Conservation (phyloP, 2,113 vertebrate species). For the Tor tambroides region DNA sequence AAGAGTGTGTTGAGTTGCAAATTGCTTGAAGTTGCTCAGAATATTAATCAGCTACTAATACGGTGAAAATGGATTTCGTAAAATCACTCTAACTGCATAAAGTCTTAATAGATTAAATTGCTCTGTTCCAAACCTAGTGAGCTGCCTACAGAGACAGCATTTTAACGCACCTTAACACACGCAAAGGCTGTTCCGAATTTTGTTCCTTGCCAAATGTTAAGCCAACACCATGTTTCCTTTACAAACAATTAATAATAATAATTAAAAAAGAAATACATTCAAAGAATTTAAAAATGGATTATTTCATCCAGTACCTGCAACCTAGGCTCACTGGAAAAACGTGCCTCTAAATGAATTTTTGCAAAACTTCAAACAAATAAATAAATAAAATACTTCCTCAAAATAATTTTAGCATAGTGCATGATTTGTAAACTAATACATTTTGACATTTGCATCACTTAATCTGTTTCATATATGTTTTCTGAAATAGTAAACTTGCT, state of each 20-base stretch:
- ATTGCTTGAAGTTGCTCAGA: constrained; percentile 34
- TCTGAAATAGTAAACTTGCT: too few relatives aligned
- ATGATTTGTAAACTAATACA: not conserved
- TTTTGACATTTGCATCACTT: not conserved
- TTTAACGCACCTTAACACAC: not conserved
- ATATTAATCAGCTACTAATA: constrained; percentile 39
- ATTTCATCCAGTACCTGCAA: too few relatives aligned
- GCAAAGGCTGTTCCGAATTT: not conserved
- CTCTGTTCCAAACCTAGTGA: not conserved
- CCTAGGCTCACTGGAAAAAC: too few relatives aligned
- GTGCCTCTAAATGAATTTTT: too few relatives aligned
- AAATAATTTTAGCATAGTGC: not conserved
- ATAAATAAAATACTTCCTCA: too few relatives aligned
- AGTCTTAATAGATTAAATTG: constrained; percentile 6
- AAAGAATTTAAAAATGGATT: not conserved
- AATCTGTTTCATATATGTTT: not conserved
- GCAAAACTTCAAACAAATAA: too few relatives aligned
- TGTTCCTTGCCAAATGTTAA: not conserved
- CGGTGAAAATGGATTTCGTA: not conserved
- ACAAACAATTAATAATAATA: not conserved
- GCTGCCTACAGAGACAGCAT: not conserved
- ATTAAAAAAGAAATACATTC: not conserved
- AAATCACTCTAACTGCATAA: constrained; percentile 13
- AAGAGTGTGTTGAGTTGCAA: constrained; percentile 44
- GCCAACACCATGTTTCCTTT: not conserved